Percentiles rank a stretch among this genome's conserved stretches.
Conservation (phyloP, 2,113 vertebrate genomes). For the Puffinus mauretanicus region DNA sequence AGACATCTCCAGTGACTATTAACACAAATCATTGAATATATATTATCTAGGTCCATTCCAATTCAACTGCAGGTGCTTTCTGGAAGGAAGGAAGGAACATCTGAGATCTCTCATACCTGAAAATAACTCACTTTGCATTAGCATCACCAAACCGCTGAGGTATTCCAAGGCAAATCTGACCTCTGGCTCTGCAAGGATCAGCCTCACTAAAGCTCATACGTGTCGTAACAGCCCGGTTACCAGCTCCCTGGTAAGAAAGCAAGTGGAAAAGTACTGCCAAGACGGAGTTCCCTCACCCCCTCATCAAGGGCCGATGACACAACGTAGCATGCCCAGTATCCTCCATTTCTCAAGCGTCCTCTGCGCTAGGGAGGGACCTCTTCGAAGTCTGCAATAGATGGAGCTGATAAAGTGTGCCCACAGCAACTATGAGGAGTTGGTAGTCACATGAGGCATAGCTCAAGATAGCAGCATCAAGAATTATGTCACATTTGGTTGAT, state of each 20-base stretch:
- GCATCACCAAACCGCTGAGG: not conserved
- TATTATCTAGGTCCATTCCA: not conserved
- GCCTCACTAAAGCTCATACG: not conserved
- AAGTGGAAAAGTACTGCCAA: slow-evolving; percentile 54
- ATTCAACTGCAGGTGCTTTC: not conserved
- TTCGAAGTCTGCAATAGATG: slow-evolving; percentile 31
- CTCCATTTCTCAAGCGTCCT: slow-evolving; percentile 34
- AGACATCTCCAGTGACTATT: not conserved
- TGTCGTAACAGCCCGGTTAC: not conserved
- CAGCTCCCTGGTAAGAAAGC: not conserved
- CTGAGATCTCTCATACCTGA: not conserved
- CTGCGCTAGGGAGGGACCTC: slow-evolving; percentile 32
- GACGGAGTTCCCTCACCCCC: not conserved
- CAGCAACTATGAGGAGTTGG: not conserved
- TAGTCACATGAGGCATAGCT: not conserved
- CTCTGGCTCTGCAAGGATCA: not conserved
- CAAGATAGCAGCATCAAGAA: not conserved
- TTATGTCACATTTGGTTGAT: not conserved
- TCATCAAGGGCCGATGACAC: not conserved
- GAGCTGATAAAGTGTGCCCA: slow-evolving; percentile 29
- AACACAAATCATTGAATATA: not conserved
- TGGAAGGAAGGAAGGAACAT: not conserved
- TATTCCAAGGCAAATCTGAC: not conserved
- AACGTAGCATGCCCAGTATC: not conserved
- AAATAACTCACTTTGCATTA: not conserved